phyloP scores from a whole-genome alignment of 2,113 vertebrate genomes.

The Megaptera novaeangliae region DNA sequence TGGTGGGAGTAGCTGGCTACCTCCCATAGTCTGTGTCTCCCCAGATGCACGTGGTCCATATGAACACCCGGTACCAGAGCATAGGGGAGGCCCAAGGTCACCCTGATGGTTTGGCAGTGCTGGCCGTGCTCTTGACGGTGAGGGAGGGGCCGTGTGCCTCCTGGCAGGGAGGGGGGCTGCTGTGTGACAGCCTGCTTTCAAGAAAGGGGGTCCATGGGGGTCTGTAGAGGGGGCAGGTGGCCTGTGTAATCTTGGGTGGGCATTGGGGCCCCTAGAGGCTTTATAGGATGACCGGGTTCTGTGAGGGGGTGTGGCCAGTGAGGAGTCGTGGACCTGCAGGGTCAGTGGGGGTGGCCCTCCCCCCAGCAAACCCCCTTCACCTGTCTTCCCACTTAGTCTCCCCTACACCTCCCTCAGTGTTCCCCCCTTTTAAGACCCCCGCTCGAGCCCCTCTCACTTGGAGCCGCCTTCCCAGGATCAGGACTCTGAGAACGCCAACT shows the following conservation, averaged over 20 bases:
- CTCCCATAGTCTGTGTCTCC: not conserved
- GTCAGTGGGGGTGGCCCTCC: not conserved
- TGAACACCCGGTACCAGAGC: constrained; percentile 83
- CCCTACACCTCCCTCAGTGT: rapidly evolving
- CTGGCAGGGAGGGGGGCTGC: not conserved
- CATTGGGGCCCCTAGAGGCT: too few species aligned
- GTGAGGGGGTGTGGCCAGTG: not conserved
- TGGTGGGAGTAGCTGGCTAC: too few species aligned
- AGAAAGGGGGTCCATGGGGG: not conserved
- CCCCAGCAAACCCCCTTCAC: too few species aligned
- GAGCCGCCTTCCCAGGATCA: constrained; percentile 59
- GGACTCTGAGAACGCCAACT: constrained; percentile 83
- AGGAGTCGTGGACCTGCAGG: not conserved
- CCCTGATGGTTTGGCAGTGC: constrained; percentile 84
- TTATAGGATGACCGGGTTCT: not conserved
- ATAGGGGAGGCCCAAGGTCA: constrained; percentile 80
- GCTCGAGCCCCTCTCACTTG: not conserved
- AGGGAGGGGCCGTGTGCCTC: not conserved
- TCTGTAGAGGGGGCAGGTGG: not conserved
- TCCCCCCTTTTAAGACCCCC: not conserved
- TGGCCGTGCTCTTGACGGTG: constrained; percentile 87
- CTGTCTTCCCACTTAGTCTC: not conserved
- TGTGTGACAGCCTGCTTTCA: not conserved
- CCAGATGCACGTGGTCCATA: constrained; percentile 89
- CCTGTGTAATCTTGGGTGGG: not conserved